phyloP scores from a whole-genome alignment of 2,797 vertebrate genomes.

The Poecilia picta region DNA sequence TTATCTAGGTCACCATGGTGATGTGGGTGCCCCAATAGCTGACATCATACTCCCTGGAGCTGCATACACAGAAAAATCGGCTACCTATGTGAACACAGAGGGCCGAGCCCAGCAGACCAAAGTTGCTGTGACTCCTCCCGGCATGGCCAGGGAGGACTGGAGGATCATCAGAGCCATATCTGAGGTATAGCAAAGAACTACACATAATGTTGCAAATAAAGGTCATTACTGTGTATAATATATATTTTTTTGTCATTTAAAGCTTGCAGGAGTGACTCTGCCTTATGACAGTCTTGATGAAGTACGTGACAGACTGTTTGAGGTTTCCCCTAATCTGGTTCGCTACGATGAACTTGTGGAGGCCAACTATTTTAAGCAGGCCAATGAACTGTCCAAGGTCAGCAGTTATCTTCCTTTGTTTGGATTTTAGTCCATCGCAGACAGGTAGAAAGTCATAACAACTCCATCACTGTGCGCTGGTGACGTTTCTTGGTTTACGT shows the following conservation, averaged over 20 bases:
- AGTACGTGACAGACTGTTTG: conserved; percentile 84
- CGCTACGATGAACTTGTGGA: conserved; percentile 89
- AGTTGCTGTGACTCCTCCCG: conserved; percentile 88
- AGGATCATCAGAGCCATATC: conserved; percentile 90
- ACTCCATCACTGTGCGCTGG: conserved; percentile 3
- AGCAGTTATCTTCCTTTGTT: conserved; percentile 32
- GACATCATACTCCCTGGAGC: conserved; percentile 91
- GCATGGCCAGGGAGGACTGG: conserved; percentile 92
- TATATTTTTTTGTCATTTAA: not conserved
- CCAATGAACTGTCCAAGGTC: conserved; percentile 89
- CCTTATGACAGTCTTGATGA: conserved; percentile 88
- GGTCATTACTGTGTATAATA: conserved; percentile 3
- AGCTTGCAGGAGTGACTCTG: conserved; percentile 87
- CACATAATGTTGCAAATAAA: not conserved
- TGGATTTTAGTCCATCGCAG: conserved; percentile 8
- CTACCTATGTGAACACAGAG: conserved; percentile 92
- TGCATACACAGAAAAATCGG: conserved; percentile 91
- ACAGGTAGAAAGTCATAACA: not conserved
- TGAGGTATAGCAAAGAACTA: conserved; percentile 76
- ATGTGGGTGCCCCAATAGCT: conserved; percentile 89
- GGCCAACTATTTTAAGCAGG: conserved; percentile 91
- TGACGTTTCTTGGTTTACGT: conserved; percentile 22
- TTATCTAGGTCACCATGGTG: conserved; percentile 88
- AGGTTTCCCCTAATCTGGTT: conserved; percentile 90
- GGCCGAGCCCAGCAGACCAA: conserved; percentile 89